phyloP scores from a whole-genome alignment of 2,888 invertebrate species.

The Acanthosepion esculentum region DNA sequence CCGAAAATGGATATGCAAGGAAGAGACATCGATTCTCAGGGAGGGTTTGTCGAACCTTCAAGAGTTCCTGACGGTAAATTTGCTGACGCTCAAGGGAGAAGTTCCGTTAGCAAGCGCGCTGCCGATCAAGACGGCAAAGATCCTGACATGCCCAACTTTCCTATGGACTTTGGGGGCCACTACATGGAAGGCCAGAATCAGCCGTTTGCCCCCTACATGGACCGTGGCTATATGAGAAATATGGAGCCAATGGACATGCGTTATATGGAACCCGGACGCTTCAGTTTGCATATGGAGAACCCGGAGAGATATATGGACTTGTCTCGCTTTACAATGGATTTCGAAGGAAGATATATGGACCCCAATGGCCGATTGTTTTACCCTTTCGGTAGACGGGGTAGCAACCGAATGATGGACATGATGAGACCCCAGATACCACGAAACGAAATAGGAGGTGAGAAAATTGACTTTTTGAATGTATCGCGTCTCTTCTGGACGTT shows the following conservation, averaged over 20 bases:
- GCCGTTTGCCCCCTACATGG: not conserved
- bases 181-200: not conserved
- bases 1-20: not conserved
- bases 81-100: not conserved
- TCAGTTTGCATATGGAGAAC: not conserved
- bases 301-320: not conserved
- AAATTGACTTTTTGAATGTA: no score
- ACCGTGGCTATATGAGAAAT: not conserved
- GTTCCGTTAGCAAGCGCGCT: not conserved
- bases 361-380: not conserved
- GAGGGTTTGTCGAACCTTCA: not conserved
- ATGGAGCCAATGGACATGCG: not conserved
- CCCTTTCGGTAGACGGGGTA: not conserved
- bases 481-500: no score
- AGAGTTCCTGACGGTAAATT: not conserved
- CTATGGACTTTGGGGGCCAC: not conserved
- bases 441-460: not conserved
- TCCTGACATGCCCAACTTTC: not conserved
- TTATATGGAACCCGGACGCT: not conserved
- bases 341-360: conserved; percentile 40
- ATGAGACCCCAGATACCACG: not conserved
- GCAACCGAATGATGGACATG: not conserved
- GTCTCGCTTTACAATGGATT: conserved; percentile 40
- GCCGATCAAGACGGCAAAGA: not conserved
- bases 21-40: not conserved